These are phyloP conservation scores for Chaetodon trifasciatus DNA, from an alignment of 2,797 vertebrate species.

Conservation along the genomic window DNA sequence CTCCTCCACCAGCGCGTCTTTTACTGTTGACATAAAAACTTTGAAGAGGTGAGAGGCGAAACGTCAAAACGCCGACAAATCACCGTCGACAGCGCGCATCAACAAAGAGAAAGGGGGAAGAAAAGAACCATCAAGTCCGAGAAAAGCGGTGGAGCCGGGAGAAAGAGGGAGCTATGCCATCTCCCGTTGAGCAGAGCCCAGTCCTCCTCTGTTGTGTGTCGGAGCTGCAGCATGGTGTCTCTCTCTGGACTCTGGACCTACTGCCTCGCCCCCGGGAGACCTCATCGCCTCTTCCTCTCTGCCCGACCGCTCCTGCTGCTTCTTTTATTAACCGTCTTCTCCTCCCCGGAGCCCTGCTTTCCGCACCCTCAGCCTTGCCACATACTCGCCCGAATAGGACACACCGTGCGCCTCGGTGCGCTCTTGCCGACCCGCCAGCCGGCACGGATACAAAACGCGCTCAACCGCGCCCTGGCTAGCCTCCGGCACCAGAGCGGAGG, in stretches of 20 bases:
- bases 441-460: slow-evolving; percentile 89
- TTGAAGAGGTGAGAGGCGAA: slow-evolving; percentile 64
- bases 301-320: slow-evolving; percentile 71
- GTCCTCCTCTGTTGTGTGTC: slow-evolving; percentile 80
- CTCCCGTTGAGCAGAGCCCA: slow-evolving; percentile 79
- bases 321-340: slow-evolving; percentile 64
- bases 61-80: slow-evolving; percentile 55
- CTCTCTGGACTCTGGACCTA: slow-evolving; percentile 81
- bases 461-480: slow-evolving; percentile 87
- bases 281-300: slow-evolving; percentile 67
- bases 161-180: slow-evolving; percentile 83
- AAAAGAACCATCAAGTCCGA: slow-evolving; percentile 76
- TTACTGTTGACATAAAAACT: slow-evolving; percentile 70
- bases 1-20: slow-evolving; percentile 63
- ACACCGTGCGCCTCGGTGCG: slow-evolving; percentile 91
- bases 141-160: slow-evolving; percentile 73
- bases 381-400: slow-evolving; percentile 85
- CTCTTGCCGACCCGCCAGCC: slow-evolving; percentile 89
- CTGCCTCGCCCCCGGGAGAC: slow-evolving; percentile 79
- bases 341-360: slow-evolving; percentile 80
- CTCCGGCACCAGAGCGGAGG: slow-evolving; percentile 80
- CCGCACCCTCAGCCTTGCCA: slow-evolving; percentile 91
- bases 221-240: slow-evolving; percentile 85
- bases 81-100: slow-evolving; percentile 50
- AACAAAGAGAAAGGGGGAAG: slow-evolving; percentile 10